A percentile compares a stretch with the other conserved stretches of the same genome.
Conservation (phyloP, 2,888 invertebrate species). For the Polyploca ridens region DNA sequence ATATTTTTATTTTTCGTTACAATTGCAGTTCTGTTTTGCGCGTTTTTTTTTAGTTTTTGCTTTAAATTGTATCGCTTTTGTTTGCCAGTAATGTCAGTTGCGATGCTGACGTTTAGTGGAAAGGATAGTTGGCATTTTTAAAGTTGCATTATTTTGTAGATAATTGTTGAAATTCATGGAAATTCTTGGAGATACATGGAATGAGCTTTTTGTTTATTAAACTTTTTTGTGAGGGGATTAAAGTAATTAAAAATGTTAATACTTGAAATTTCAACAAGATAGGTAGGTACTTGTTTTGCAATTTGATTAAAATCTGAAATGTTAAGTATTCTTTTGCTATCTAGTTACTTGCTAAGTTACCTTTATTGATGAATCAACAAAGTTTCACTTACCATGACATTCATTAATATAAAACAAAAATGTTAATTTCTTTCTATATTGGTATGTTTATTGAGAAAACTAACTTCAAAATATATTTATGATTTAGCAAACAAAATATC, state of each 20-base stretch:
- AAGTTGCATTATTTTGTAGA: conserved; percentile 45
- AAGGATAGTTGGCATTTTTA: conserved; percentile 55
- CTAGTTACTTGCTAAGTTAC: background rate
- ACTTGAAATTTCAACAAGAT: background rate
- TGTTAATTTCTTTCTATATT: no score
- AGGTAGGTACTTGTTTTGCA: background rate
- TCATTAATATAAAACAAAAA: background rate
- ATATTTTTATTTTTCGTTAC: conserved; percentile 76
- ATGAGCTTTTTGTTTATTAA: conserved; percentile 14
- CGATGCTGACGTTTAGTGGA: conserved; percentile 60
- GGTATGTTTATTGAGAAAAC: no score
- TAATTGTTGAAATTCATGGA: conserved; percentile 25
- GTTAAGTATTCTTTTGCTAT: background rate
- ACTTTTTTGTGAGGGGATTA: background rate
- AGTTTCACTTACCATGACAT: no score
- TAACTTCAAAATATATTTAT: no score
- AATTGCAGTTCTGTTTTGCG: conserved; percentile 58
- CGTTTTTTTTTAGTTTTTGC: conserved; percentile 49
- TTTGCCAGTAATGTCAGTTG: conserved; percentile 64
- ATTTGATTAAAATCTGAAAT: background rate
- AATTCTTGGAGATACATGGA: conserved; percentile 6
- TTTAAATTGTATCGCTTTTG: conserved; percentile 67
- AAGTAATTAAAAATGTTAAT: background rate
- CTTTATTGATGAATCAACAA: no score
- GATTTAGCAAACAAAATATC: no score